phyloP scores from a whole-genome alignment of 2,888 invertebrate genomes.

The Napeogenes sylphis region DNA sequence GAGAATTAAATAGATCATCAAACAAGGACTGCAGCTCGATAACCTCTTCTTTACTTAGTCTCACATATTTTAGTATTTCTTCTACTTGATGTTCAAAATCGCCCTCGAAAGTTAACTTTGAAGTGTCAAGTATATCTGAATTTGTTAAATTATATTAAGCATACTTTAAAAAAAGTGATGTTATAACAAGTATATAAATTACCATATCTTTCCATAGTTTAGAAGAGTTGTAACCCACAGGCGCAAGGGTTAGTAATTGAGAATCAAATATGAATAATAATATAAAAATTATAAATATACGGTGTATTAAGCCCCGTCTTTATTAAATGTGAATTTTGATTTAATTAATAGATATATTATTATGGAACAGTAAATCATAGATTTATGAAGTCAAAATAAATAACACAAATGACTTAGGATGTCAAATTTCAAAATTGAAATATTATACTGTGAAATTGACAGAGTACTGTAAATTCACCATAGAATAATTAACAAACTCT shows the following conservation, averaged over 20 bases:
- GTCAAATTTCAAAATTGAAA: too few species aligned
- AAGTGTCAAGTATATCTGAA: slow-evolving; percentile 24
- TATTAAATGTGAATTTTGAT: too few species aligned
- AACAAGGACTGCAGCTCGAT: slow-evolving; percentile 51
- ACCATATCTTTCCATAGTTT: slow-evolving; percentile 16
- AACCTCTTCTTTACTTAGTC: slow-evolving; percentile 48
- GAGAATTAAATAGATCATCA: slow-evolving; percentile 43
- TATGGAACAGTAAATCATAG: too few species aligned
- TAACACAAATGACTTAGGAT: too few species aligned
- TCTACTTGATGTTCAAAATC: slow-evolving; percentile 60
- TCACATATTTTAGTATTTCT: slow-evolving; percentile 48
- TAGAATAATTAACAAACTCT: not conserved
- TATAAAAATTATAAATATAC: not conserved
- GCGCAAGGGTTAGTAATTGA: not conserved
- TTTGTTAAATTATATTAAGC: not conserved
- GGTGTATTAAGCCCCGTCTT: too few species aligned
- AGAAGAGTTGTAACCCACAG: not conserved
- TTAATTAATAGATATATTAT: too few species aligned
- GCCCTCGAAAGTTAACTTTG: slow-evolving; percentile 34
- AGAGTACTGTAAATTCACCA: too few species aligned
- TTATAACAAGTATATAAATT: not conserved
- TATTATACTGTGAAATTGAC: too few species aligned
- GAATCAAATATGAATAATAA: not conserved
- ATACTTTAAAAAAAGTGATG: not conserved
- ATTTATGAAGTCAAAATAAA: too few species aligned